These are phyloP conservation scores for Callipepla californica DNA, from an alignment of 2,113 vertebrate species.

Conservation along the genomic window DNA sequence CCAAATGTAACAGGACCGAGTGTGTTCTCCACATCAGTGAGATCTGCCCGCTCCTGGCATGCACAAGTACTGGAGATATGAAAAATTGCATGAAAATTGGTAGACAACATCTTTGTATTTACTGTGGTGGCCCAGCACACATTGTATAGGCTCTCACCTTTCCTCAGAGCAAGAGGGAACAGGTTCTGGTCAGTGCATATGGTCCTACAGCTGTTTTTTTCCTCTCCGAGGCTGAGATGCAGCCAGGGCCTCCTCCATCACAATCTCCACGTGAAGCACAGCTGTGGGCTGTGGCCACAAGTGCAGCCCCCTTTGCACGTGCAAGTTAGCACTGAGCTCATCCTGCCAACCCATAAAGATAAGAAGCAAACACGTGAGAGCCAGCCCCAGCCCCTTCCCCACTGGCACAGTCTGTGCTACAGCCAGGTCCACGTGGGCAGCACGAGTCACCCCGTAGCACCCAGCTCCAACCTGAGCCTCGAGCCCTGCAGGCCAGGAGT, in stretches of 20 bases:
- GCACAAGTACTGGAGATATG: neutral
- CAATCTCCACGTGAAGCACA: neutral
- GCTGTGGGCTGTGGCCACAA: neutral
- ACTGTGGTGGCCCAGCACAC: neutral
- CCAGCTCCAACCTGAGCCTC: rapidly evolving
- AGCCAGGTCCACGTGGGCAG: neutral
- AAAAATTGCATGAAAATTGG: neutral
- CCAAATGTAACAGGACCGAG: neutral
- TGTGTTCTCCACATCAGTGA: neutral
- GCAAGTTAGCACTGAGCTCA: neutral
- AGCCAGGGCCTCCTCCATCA: neutral
- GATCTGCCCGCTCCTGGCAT: neutral
- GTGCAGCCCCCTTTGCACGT: rapidly evolving
- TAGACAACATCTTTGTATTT: neutral
- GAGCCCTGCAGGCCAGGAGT: neutral
- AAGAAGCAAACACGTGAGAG: neutral
- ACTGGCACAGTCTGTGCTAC: neutral
- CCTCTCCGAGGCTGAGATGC: neutral
- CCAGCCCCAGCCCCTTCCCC: neutral
- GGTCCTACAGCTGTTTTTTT: neutral
- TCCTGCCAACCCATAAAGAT: neutral
- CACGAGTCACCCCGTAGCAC: neutral
- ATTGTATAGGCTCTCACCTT: neutral
- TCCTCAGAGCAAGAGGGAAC: neutral
- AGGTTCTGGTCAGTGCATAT: neutral